Base-by-base conservation (phyloP, 2,797 vertebrate species). In the Coreius guichenoti region DNA sequence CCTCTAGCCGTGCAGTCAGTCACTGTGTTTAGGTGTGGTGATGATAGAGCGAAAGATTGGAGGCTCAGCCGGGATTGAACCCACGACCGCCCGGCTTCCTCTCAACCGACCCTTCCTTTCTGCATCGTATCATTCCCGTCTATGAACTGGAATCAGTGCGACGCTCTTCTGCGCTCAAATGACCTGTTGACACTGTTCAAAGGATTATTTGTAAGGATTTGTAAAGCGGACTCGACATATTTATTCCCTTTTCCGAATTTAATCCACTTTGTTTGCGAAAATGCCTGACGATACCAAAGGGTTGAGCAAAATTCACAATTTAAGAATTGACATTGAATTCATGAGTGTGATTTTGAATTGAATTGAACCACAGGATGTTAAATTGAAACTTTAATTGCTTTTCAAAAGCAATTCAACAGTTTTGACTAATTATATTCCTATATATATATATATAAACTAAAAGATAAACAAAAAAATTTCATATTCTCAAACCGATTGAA, bases 11-110 rank as follows among this genome's bases (percentile, higher is more conserved):
- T 89, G 82, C 88, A 86, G 88, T 90, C 88, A 81, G 87, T 87
- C 86, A 89, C 88, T 73, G 88, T 89, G 88, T 89, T 75, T 88
- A 83, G 85, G 76, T 88, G 90, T 86, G 87, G 80, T 88, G 89
- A 80, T 80, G 81, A 56, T 80, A 56, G 80, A 87, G 23, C 17
- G 85, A 84, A 36, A 86, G 86, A 89, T 80, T 49, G 39, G 82
- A 89, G 87, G 84, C 84, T 83, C 90, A 86, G 87, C 74, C 79
- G 84, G 84, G 88, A 81, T 83, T 80, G 43, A 82, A 78, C 81
- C 51, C 67, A 69, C n/a, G 9, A 65, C 29, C 77, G 49, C 75
- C 76, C 61, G 51, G 84, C 79, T 36, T 87, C 85, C 75, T 83
- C 81, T 47, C 7, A 45, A 39, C 63, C 58, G 33, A 73, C 75